These are phyloP conservation scores for Clivina fossor DNA, from an alignment of 2,888 invertebrate genomes.

Conservation along the genomic window DNA sequence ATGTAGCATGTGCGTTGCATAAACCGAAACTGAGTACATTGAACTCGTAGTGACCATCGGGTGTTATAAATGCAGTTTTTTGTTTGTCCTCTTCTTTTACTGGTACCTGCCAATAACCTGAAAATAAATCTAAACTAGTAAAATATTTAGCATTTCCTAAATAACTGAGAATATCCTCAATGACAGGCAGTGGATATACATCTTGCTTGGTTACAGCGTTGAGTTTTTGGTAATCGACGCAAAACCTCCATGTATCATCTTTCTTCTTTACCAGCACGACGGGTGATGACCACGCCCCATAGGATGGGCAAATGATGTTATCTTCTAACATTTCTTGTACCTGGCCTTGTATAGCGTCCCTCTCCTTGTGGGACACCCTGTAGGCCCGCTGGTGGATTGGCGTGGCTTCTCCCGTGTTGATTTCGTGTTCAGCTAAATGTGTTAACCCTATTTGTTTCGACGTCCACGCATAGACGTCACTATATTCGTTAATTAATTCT, in stretches of 20 bases:
- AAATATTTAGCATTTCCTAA: slow-evolving; percentile 38
- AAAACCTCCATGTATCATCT: slow-evolving; percentile 35
- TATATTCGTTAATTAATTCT: too few species aligned
- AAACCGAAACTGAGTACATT: slow-evolving; percentile 41
- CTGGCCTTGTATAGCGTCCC: slow-evolving; percentile 35
- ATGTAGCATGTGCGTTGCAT: slow-evolving; percentile 40
- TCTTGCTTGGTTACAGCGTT: slow-evolving; percentile 37
- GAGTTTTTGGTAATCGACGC: slow-evolving; percentile 37
- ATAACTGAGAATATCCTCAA: slow-evolving; percentile 40
- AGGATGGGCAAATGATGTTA: slow-evolving; percentile 35
- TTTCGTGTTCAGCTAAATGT: slow-evolving; percentile 34
- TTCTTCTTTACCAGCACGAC: slow-evolving; percentile 36
- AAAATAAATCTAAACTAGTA: slow-evolving; percentile 39
- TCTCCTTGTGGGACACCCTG: slow-evolving; percentile 37
- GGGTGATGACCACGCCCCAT: slow-evolving; percentile 29
- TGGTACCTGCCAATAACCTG: slow-evolving; percentile 41
- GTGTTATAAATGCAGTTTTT: slow-evolving; percentile 39
- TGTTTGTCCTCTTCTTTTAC: slow-evolving; percentile 33
- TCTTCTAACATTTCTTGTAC: slow-evolving; percentile 36
- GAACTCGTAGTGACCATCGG: slow-evolving; percentile 40
- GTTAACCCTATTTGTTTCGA: slow-evolving; percentile 18
- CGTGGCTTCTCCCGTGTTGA: slow-evolving; percentile 31
- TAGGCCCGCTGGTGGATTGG: slow-evolving; percentile 37
- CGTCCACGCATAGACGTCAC: not conserved
- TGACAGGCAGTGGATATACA: slow-evolving; percentile 39